These are phyloP conservation scores for Athalia circularis DNA, from an alignment of 2,888 invertebrate species.

Conservation along the genomic window DNA sequence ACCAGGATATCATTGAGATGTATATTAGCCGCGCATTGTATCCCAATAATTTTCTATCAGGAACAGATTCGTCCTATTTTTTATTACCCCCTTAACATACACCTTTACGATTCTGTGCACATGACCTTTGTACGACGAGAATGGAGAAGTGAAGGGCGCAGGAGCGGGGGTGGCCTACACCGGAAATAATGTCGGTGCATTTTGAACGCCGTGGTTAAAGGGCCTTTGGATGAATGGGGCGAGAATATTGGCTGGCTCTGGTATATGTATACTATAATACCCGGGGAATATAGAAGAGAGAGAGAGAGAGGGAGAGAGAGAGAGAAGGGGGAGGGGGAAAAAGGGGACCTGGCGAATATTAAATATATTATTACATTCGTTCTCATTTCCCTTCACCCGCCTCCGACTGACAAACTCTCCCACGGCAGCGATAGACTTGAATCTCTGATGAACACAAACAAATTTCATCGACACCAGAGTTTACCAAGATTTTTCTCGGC, in stretches of 20 bases:
- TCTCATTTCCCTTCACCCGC: conserved; percentile 70
- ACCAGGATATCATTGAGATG: too few species aligned
- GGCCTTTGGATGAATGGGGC: conserved; percentile 36
- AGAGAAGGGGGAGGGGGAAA: conserved; percentile 55
- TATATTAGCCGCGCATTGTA: too few species aligned
- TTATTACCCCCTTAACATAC: too few species aligned
- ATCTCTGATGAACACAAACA: conserved; percentile 52
- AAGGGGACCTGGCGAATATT: conserved; percentile 70
- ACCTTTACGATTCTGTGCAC: too few species aligned
- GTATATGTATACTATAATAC: conserved; percentile 4
- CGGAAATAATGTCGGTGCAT: conserved; percentile 68
- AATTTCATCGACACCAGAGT: conserved; percentile 14
- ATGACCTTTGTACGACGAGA: too few species aligned
- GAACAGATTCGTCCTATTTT: too few species aligned
- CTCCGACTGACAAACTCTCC: conserved; percentile 47
- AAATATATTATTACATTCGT: conserved; percentile 74
- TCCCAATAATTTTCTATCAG: too few species aligned
- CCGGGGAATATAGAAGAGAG: conserved; percentile 38
- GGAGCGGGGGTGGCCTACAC: conserved; percentile 56
- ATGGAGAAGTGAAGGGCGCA: too few species aligned
- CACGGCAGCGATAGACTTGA: conserved; percentile 58
- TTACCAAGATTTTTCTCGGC: not conserved
- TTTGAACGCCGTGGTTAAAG: conserved; percentile 56
- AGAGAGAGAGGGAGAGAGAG: conserved; percentile 41
- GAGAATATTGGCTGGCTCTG: conserved; percentile 41